phyloP scores from a whole-genome alignment of 2,113 vertebrate genomes.

The Dunckerocampus dactyliophorus region DNA sequence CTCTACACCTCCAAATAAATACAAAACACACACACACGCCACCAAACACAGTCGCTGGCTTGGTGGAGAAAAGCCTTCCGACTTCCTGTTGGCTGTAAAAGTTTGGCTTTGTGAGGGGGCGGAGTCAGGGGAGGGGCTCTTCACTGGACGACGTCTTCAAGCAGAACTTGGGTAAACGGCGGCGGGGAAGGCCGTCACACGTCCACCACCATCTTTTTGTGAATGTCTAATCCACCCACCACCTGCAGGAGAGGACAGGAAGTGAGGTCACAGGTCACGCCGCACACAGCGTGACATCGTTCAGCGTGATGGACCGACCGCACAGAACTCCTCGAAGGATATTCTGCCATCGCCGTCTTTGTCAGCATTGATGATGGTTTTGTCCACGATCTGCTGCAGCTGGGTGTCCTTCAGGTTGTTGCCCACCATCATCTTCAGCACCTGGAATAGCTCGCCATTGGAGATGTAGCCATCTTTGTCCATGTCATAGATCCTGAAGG shows the following conservation, averaged over 20 bases:
- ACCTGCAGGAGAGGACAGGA: constrained; percentile 72
- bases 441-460: constrained; percentile 98
- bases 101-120: constrained; percentile 31
- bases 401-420: constrained; percentile 99
- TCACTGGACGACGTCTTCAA: constrained; percentile 41
- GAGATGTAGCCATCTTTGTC: constrained; percentile 99
- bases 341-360: constrained; percentile 98
- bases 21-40: constrained; percentile 3
- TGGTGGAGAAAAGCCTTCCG: neutral
- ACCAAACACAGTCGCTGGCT: neutral
- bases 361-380: constrained; percentile 99
- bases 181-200: constrained; percentile 81
- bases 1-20: constrained; percentile 4
- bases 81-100: constrained; percentile 1
- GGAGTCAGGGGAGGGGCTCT: constrained; percentile 10
- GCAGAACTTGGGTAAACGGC: constrained; percentile 14
- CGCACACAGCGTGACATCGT: neutral
- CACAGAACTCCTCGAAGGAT: constrained; percentile 99
- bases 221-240: constrained; percentile 98
- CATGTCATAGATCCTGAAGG: constrained; percentile 99
- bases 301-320: constrained; percentile 77
- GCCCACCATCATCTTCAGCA: constrained; percentile 99
- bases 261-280: neutral
- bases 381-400: constrained; percentile 99
- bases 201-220: constrained; percentile 99